Conservation (phyloP, 35 echinoderm and acorn worm genomes). For the Apostichopus japonicus region DNA sequence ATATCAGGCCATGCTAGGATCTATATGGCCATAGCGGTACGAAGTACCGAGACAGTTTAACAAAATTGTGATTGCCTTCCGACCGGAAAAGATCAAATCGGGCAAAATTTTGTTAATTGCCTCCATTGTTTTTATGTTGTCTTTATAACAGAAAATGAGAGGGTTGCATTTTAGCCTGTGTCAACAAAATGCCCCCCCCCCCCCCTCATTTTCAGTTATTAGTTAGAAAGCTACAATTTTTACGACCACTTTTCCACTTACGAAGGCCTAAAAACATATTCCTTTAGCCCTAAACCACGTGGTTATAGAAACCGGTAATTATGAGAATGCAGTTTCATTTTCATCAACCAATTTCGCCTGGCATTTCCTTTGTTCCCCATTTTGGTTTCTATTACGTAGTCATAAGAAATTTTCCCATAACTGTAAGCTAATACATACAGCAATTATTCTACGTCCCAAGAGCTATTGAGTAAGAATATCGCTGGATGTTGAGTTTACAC, state of each 20-base stretch:
- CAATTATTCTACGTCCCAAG: slow-evolving; percentile 6
- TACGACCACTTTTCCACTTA: slow-evolving; percentile 18
- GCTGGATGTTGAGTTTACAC: neutral
- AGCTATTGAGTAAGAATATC: neutral
- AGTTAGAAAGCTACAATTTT: neutral
- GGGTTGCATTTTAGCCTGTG: neutral
- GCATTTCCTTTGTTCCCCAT: neutral
- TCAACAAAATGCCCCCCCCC: neutral
- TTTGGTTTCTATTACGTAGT: slow-evolving; percentile 15
- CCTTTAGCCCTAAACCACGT: neutral
- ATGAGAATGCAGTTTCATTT: slow-evolving; percentile 9
- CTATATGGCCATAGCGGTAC: neutral
- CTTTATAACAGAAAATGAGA: neutral
- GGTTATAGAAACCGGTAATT: neutral
- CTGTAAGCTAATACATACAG: slow-evolving; percentile 14
- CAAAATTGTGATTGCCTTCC: neutral
- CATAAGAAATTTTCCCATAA: slow-evolving; percentile 19
- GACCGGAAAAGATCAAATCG: slow-evolving; percentile 13
- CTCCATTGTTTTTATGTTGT: slow-evolving; percentile 21
- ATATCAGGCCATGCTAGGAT: neutral
- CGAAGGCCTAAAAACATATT: neutral
- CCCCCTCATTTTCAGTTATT: neutral
- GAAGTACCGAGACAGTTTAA: neutral
- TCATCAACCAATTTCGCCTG: slow-evolving; percentile 6
- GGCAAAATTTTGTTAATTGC: slow-evolving; percentile 2